phyloP scores from a whole-genome alignment of 2,888 invertebrate species.

The Cordylochernes scorpioides region DNA sequence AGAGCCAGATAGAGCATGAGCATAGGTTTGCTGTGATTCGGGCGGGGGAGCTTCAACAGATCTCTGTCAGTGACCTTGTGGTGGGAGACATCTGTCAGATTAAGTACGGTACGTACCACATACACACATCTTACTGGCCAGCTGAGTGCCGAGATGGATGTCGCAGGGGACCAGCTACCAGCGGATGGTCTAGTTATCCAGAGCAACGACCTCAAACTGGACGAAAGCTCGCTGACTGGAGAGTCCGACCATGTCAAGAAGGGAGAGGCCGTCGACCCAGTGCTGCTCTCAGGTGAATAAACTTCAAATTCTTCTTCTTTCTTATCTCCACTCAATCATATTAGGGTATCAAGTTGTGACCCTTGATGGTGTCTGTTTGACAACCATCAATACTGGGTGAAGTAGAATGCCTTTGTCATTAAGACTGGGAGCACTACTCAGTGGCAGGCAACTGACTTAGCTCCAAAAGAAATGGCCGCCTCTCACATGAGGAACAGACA shows the following conservation, averaged over 20 bases:
- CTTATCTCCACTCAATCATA: too few species aligned
- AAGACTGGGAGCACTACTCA: too few species aligned
- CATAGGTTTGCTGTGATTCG: conserved; percentile 93
- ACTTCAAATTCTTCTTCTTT: too few species aligned
- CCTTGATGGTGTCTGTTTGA: too few species aligned
- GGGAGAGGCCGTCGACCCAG: conserved; percentile 69
- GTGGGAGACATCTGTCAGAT: conserved; percentile 92
- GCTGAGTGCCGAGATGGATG: too few species aligned
- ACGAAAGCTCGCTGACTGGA: conserved; percentile 87
- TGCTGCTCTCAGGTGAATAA: conserved; percentile 69
- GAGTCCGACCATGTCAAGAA: conserved; percentile 99
- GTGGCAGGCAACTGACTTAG: too few species aligned
- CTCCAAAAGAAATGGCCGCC: too few species aligned
- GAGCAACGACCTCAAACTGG: conserved; percentile 94
- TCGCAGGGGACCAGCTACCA: conserved; percentile 58
- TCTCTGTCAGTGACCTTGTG: conserved; percentile 83
- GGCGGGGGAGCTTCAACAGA: conserved; percentile 64
- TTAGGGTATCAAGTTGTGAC: too few species aligned
- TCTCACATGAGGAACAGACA: too few species aligned
- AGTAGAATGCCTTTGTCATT: too few species aligned
- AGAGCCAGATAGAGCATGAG: conserved; percentile 91
- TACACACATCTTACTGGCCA: too few species aligned
- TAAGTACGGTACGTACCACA: conserved; percentile 23
- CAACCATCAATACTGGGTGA: too few species aligned
- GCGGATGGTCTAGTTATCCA: conserved; percentile 92